Evolutionary conservation across 2,888 invertebrate genomes (phyloP).

Genomic region (Heliconius ethilla): DNA sequence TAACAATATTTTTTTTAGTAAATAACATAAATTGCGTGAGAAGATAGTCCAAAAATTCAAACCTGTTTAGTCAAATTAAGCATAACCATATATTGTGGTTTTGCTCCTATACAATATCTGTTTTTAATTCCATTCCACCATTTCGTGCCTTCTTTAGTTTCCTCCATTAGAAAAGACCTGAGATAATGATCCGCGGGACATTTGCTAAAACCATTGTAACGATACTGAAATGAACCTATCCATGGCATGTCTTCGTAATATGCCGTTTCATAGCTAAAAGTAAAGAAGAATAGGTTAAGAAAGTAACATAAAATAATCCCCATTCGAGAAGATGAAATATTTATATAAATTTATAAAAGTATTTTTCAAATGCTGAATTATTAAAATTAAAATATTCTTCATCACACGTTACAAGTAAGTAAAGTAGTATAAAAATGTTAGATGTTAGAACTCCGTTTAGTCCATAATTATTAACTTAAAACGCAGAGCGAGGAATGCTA

Average conservation of each 20-base stretch:
- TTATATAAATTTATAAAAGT: too few relatives aligned
- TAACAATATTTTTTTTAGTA: too few relatives aligned
- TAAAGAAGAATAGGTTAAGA: background rate
- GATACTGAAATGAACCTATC: constrained; percentile 94
- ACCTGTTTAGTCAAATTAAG: constrained; percentile 83
- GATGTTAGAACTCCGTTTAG: too few relatives aligned
- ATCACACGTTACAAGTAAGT: too few relatives aligned
- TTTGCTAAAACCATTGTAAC: constrained; percentile 91
- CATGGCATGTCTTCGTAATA: constrained; percentile 93
- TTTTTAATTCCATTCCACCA: constrained; percentile 72
- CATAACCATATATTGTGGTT: constrained; percentile 86
- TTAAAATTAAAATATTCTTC: too few relatives aligned
- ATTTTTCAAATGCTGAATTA: too few relatives aligned
- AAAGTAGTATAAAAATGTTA: too few relatives aligned
- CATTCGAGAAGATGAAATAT: too few relatives aligned
- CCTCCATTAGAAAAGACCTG: constrained; percentile 89
- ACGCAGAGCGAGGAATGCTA: too few relatives aligned
- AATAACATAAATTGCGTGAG: too few relatives aligned
- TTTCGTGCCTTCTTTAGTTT: constrained; percentile 53
- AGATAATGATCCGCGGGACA: constrained; percentile 96
- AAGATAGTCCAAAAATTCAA: background rate
- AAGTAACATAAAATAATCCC: background rate
- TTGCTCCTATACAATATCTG: constrained; percentile 82
- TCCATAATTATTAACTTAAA: too few relatives aligned
- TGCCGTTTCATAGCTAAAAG: constrained; percentile 84